These are phyloP conservation scores for Mus pahari DNA, from an alignment of 2,113 vertebrate species.

Conservation along the genomic window DNA sequence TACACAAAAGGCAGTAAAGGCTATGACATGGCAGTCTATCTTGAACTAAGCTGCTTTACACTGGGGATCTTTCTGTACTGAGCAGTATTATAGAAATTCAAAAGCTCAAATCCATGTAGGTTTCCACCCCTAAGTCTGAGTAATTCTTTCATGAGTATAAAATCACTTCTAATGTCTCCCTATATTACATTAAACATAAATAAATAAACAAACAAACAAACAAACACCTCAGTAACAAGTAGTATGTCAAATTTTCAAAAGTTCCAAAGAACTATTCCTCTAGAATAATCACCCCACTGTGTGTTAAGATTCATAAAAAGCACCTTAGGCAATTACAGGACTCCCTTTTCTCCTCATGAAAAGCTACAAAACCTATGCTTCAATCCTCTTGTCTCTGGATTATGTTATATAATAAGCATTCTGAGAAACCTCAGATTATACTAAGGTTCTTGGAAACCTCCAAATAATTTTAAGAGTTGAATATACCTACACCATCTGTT, in stretches of 20 bases:
- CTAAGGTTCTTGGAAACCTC: constrained; percentile 30
- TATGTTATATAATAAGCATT: constrained; percentile 54
- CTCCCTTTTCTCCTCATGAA: constrained; percentile 49
- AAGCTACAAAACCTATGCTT: constrained; percentile 31
- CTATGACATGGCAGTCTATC: neutral
- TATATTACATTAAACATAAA: neutral
- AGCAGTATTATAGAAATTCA: constrained; percentile 29
- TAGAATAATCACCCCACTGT: constrained; percentile 11
- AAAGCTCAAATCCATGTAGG: neutral
- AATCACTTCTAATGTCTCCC: neutral
- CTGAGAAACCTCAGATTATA: constrained; percentile 32
- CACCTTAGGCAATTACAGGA: neutral
- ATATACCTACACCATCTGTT: neutral
- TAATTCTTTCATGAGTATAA: constrained; percentile 9
- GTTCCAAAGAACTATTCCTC: constrained; percentile 10
- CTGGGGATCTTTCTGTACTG: neutral
- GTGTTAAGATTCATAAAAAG: constrained; percentile 35
- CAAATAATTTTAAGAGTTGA: constrained; percentile 10
- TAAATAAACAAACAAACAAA: neutral
- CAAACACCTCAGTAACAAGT: neutral
- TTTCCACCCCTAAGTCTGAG: neutral
- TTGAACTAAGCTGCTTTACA: neutral
- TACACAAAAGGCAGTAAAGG: neutral
- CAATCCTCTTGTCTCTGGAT: constrained; percentile 14
- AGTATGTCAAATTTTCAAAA: constrained; percentile 37